phyloP scores from a whole-genome alignment of 1,140 invertebrate species.

The Lerema accius region DNA sequence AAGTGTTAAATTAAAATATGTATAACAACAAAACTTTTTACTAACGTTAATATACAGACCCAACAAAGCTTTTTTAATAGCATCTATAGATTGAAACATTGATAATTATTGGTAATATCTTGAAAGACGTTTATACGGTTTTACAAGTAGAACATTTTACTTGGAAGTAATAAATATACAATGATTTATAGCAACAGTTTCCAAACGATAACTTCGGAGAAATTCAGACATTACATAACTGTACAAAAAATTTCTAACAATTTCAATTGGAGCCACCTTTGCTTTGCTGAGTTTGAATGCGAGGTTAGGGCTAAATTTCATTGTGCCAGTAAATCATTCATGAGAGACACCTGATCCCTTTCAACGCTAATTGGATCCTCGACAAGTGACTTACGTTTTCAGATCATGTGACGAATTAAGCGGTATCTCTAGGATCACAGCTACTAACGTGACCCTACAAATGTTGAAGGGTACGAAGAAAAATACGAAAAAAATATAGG shows the following conservation, averaged over 20 bases:
- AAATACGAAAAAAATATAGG: too few species aligned
- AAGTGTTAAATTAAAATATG: too few species aligned
- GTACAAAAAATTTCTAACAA: slow-evolving; percentile 2
- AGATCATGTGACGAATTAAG: slow-evolving; percentile 1
- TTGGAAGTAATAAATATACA: neutral
- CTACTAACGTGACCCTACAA: too few species aligned
- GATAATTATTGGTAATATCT: too few species aligned
- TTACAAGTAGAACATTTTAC: too few species aligned
- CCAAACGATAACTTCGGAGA: neutral
- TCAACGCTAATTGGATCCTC: slow-evolving; percentile 24
- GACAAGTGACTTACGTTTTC: slow-evolving; percentile 11
- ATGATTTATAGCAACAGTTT: neutral
- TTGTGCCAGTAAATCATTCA: slow-evolving; percentile 27
- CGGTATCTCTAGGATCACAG: neutral
- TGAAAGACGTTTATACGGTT: too few species aligned
- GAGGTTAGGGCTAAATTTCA: neutral
- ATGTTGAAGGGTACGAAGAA: too few species aligned
- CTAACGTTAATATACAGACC: too few species aligned
- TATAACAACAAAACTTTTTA: too few species aligned
- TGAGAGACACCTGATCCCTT: slow-evolving; percentile 23
- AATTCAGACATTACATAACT: neutral
- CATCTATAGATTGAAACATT: too few species aligned
- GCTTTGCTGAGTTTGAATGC: slow-evolving; percentile 7
- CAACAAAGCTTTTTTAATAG: too few species aligned
- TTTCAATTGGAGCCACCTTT: slow-evolving; percentile 14